Evolutionary conservation across 2,888 invertebrate genomes (phyloP), one percentile per base, ranked within the genome.

Genomic region (Carpatolechia fugitivella): DNA sequence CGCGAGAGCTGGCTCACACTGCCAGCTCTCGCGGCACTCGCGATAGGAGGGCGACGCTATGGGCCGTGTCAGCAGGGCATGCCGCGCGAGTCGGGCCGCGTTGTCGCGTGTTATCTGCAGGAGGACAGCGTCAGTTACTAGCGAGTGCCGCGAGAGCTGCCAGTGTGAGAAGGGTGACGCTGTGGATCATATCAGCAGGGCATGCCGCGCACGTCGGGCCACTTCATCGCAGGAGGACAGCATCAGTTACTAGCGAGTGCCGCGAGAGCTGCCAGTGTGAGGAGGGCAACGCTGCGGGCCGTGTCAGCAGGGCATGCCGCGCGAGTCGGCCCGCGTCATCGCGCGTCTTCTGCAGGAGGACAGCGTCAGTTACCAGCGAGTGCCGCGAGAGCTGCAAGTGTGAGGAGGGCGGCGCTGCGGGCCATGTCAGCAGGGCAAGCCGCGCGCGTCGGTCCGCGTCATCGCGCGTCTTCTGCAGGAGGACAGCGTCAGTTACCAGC

Each of bases 241-340:
- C 14, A 18, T 41, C 35, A 44, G 60, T 74, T 79, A 89, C 89
- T 88, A 68, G 82, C 79, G 72, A 90, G 82, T 82, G 85, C 86
- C 81, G 87, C 80, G 77, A 88, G 77, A 76, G 84, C 83, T 82
- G 87, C 84, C 78, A 88, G 78, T 76, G 87, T 77, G 75, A 88
- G 82, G 75, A 90, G 82, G 73, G 87, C 82, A 82, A 84, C 82
- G 88, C 88, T 84, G 82, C 78, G 78, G 77, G 89, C 89, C 89
- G 88, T 90, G 86, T 87, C 89, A 89, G 86, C 87, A 82, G 74
- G 80, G 80, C 89, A 85, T 83, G 86, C 79, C 85, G 85, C 78
- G 82, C 76, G 77, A 68, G 59, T 63, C 78, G 76, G 77, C 80
- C 85, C 83, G 20, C 44, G 86, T 83, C 85, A 82, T 83, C 74